Evolutionary conservation across 2,113 vertebrate genomes (phyloP), one percentile per base, ranked within the genome.

Genomic region (Dicrurus megarhynchus): DNA sequence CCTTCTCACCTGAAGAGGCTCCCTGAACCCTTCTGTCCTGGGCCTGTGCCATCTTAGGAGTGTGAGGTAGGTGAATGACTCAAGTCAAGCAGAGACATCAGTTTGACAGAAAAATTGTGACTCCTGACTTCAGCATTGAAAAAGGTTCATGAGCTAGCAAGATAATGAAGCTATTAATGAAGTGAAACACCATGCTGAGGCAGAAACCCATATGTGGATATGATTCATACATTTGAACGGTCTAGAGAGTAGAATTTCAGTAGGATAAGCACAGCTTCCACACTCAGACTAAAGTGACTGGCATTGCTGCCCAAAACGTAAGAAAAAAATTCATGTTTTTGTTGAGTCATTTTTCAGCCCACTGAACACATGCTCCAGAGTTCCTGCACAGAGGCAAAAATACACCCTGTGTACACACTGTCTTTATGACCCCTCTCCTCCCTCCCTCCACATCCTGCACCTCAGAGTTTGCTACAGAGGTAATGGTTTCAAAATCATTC

Each of bases 301-400:
- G 44, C 3, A 0, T 79, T 0, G 3, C 47, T 92, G 91, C 68
- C 71, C 70, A 90, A 93, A 92, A 93, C 17, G 18, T 84, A 83
- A 77, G 60, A 95, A 87, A 89, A 83, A 10, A 53, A 11, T 2
- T 70, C 26, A 11, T 73, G 73, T 55, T 95, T 94, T 90, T 77
- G 69, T 92, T 89, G 86, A 84, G 76, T 90, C 73, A 81, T 94
- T 96, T 95, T 93, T 70, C 95, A 97, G 81, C 94, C 87, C 95
- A 97, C 93, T 94, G 87, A 97, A 96, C 96, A 97, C 78, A 95
- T 93, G 96, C 75, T 95, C 30, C 77, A 77, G 56, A 68, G 75
- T 20, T 93, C 60, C 77, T 71, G 67, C 52, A 90, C 24, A 77
- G 77, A 93, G 64, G 84, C 61, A 81, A 94, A 94, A 90, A 91